phyloP scores from a whole-genome alignment of 64 coral and sea anemone genomes.

The Dendrophyllia cribrosa region DNA sequence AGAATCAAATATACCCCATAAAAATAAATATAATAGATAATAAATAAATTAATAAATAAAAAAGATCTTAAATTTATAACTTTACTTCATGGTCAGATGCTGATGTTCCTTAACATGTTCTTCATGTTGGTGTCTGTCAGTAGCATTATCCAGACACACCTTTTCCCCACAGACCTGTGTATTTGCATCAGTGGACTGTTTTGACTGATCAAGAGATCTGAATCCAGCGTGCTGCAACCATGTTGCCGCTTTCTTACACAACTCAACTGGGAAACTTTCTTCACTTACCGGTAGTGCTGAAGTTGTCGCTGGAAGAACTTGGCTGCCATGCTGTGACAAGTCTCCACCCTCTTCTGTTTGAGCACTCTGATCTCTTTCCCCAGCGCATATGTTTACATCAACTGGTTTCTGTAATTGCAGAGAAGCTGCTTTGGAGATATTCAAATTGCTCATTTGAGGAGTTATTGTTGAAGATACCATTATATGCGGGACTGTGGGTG shows the following conservation, averaged over 20 bases:
- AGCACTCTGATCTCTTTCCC: background rate
- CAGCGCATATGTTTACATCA: background rate
- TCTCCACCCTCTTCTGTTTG: background rate
- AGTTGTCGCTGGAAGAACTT: background rate
- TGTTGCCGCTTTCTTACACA: background rate
- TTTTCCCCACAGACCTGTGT: too few species aligned
- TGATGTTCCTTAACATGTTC: too few species aligned
- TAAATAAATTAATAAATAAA: too few species aligned
- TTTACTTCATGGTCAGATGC: too few species aligned
- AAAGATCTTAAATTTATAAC: too few species aligned
- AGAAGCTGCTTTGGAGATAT: background rate
- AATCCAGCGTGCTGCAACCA: background rate
- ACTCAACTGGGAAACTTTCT: background rate
- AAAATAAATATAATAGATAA: too few species aligned
- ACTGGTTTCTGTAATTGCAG: background rate
- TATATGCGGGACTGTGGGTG: background rate
- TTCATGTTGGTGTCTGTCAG: too few species aligned
- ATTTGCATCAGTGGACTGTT: background rate
- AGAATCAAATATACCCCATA: too few species aligned
- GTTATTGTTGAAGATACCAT: background rate
- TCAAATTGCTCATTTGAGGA: conserved; percentile 1
- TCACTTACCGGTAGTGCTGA: background rate
- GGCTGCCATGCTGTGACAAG: too few species aligned
- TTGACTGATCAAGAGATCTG: background rate
- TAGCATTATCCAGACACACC: too few species aligned